phyloP scores from a whole-genome alignment of 2,797 vertebrate species.

The Alfaro cultratus region DNA sequence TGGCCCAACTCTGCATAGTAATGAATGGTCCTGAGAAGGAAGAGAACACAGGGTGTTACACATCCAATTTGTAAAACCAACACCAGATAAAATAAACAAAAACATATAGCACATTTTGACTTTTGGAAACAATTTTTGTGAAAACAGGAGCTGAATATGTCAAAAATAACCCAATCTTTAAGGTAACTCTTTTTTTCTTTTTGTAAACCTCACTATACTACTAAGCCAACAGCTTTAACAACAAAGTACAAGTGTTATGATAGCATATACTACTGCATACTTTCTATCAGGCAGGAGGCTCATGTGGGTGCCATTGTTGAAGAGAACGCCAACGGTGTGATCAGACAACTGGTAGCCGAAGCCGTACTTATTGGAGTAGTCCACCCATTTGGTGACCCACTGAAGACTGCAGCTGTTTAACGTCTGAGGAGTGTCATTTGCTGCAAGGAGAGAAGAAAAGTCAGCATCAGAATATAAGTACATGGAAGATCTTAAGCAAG shows the following conservation, averaged over 20 bases:
- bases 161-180: not conserved
- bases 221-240: not conserved
- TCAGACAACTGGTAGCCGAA: slow-evolving; percentile 99
- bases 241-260: slow-evolving; percentile 26
- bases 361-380: slow-evolving; percentile 99
- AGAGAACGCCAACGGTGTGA: slow-evolving; percentile 96
- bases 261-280: slow-evolving; percentile 78
- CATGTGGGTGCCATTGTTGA: slow-evolving; percentile 98
- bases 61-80: slow-evolving; percentile 9
- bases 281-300: slow-evolving; percentile 96
- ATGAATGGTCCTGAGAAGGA: slow-evolving; percentile 88
- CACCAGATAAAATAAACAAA: not conserved
- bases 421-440: slow-evolving; percentile 87
- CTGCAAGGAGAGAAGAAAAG: slow-evolving; percentile 61
- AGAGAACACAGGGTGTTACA: slow-evolving; percentile 23
- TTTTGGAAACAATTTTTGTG: not conserved
- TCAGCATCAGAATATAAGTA: slow-evolving; percentile 34
- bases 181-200: not conserved
- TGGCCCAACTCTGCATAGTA: slow-evolving; percentile 96
- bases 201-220: slow-evolving; percentile 1
- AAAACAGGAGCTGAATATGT: not conserved
- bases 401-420: slow-evolving; percentile 87
- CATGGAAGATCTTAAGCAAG: slow-evolving; percentile 4
- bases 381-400: slow-evolving; percentile 99
- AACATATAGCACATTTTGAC: not conserved